Evolutionary conservation across 2,797 vertebrate species (phyloP).

Genomic region (Sarcoramphus papa): DNA sequence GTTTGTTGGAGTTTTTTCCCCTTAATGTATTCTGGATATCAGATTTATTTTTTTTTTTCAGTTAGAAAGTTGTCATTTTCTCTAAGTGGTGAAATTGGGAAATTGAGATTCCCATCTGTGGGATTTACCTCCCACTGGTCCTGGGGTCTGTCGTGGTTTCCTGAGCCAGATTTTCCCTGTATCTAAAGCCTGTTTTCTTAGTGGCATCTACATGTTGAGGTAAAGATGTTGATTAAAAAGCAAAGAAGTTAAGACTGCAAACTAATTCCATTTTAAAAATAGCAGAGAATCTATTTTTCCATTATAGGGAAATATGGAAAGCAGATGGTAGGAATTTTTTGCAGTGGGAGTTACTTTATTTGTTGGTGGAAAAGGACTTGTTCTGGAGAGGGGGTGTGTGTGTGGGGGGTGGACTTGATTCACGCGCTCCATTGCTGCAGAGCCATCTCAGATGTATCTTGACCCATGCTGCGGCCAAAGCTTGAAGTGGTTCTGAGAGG

Average conservation of each 20-base stretch:
- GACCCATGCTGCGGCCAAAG: background rate
- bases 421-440: accelerated
- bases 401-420: background rate
- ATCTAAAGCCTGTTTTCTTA: background rate
- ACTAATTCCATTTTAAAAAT: background rate
- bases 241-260: background rate
- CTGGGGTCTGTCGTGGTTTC: background rate
- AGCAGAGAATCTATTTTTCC: conserved; percentile 32
- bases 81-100: background rate
- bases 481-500: background rate
- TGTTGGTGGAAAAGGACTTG: background rate
- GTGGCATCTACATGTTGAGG: background rate
- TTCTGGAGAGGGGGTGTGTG: background rate
- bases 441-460: background rate
- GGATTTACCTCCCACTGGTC: background rate
- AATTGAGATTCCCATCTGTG: background rate
- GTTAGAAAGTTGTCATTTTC: background rate
- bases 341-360: background rate
- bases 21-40: background rate
- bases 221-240: conserved; percentile 1
- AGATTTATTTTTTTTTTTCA: background rate
- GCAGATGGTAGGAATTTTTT: conserved; percentile 9
- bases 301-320: conserved; percentile 17
- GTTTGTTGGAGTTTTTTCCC: background rate
- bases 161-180: background rate